Conservation (phyloP, 2,113 vertebrate genomes). For the Ageneiosus marmoratus region DNA sequence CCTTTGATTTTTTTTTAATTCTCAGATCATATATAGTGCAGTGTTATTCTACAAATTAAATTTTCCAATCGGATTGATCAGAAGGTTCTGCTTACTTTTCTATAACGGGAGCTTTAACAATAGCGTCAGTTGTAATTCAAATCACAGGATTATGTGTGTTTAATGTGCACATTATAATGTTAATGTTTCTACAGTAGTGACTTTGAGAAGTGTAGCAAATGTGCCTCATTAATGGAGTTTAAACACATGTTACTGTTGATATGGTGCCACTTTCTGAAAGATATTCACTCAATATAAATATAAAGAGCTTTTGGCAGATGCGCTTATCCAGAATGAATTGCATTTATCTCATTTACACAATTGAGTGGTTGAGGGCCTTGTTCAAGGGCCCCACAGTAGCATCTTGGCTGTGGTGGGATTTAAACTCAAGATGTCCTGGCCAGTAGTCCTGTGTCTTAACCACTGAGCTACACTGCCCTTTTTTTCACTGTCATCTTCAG, state of each 20-base stretch:
- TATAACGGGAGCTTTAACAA: not conserved
- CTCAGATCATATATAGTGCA: not conserved
- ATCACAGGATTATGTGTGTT: not conserved
- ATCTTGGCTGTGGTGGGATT: too few species aligned
- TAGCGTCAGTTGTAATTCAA: not conserved
- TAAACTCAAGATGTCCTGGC: too few species aligned
- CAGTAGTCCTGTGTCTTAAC: too few species aligned
- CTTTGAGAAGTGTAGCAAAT: not conserved
- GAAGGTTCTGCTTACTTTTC: not conserved
- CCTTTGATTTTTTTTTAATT: not conserved
- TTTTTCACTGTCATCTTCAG: too few species aligned
- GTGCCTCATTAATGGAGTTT: not conserved
- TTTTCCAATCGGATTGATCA: not conserved
- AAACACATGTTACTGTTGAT: not conserved
- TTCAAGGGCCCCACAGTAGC: too few species aligned
- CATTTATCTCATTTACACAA: too few species aligned
- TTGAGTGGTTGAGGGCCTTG: too few species aligned
- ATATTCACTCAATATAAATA: not conserved
- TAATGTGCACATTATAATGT: not conserved
- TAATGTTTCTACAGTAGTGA: too few species aligned
- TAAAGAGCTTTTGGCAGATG: too few species aligned
- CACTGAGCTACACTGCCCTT: too few species aligned
- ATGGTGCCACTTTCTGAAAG: not conserved
- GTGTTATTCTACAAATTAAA: not conserved
- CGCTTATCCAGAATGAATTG: too few species aligned